A percentile compares a stretch with the other conserved stretches of the same genome.
Evolutionary conservation across 1,140 invertebrate genomes (phyloP).

Genomic region (Cherax quadricarinatus): DNA sequence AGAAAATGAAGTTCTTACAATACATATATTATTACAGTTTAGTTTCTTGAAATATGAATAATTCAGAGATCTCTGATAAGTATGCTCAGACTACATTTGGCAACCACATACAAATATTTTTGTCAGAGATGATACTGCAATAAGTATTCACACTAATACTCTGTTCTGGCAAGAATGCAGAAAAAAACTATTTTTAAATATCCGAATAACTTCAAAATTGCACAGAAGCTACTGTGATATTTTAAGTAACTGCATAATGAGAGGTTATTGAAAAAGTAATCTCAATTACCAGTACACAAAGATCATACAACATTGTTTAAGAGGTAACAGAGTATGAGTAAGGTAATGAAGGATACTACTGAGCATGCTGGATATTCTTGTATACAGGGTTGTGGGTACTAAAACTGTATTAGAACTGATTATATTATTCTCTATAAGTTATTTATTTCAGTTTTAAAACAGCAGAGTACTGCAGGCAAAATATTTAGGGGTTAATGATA

Average conservation of each 20-base stretch:
- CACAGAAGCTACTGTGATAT: neutral
- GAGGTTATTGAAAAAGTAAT: neutral
- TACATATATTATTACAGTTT: too few species aligned
- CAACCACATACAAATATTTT: neutral
- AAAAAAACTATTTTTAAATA: neutral
- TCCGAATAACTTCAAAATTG: neutral
- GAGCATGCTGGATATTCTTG: neutral
- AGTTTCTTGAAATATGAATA: too few species aligned
- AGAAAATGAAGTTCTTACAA: too few species aligned
- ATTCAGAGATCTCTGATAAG: too few species aligned
- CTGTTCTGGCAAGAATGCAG: neutral
- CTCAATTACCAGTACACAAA: neutral
- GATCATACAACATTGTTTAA: neutral
- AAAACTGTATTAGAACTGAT: neutral
- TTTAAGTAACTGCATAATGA: neutral
- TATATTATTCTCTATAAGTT: neutral
- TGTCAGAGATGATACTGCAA: neutral
- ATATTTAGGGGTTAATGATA: neutral
- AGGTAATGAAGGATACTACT: neutral
- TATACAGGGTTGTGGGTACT: neutral
- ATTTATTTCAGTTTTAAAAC: too few species aligned
- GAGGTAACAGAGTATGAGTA: neutral
- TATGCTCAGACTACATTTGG: neutral
- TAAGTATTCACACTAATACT: neutral
- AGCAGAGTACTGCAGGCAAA: neutral